Conservation (phyloP, 1,140 invertebrate species). For the Saccostrea cuccullata region DNA sequence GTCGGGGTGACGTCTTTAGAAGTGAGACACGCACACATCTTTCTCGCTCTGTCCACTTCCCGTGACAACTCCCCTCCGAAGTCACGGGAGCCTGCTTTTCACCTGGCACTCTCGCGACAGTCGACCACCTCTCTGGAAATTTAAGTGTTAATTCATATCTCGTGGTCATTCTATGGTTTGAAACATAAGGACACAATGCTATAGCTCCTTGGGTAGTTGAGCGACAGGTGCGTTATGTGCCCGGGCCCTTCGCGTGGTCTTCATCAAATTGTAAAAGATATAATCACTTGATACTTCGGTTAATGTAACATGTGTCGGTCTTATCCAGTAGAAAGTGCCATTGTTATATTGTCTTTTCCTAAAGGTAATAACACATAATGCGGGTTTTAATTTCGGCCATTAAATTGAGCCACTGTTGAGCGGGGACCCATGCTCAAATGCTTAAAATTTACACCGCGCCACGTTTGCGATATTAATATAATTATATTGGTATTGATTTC, state of each 20-base stretch:
- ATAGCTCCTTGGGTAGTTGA: conserved; percentile 20
- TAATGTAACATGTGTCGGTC: conserved; percentile 33
- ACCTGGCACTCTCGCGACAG: conserved; percentile 11
- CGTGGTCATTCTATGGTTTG: conserved; percentile 25
- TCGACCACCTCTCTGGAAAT: not conserved
- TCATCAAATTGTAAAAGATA: conserved; percentile 39
- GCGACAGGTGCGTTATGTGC: conserved; percentile 38
- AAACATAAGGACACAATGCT: not conserved
- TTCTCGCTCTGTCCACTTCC: not conserved
- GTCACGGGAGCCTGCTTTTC: conserved; percentile 9
- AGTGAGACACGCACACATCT: conserved; percentile 1
- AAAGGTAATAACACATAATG: conserved; percentile 14
- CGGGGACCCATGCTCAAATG: not conserved
- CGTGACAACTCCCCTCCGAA: not conserved
- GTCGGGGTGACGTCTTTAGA: not conserved
- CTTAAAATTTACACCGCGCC: not conserved
- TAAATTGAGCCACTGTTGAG: not conserved
- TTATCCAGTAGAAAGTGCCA: conserved; percentile 36
- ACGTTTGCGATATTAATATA: not conserved
- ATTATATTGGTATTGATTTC: not conserved
- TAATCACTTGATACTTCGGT: conserved; percentile 20
- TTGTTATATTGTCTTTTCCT: conserved; percentile 37
- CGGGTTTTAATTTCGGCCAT: conserved; percentile 12
- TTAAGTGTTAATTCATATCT: conserved; percentile 31
- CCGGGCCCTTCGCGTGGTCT: conserved; percentile 24